Percentiles rank a stretch among this genome's conserved stretches.
phyloP scores from a whole-genome alignment of 2,113 vertebrate genomes.

The Peromyscus californicus region DNA sequence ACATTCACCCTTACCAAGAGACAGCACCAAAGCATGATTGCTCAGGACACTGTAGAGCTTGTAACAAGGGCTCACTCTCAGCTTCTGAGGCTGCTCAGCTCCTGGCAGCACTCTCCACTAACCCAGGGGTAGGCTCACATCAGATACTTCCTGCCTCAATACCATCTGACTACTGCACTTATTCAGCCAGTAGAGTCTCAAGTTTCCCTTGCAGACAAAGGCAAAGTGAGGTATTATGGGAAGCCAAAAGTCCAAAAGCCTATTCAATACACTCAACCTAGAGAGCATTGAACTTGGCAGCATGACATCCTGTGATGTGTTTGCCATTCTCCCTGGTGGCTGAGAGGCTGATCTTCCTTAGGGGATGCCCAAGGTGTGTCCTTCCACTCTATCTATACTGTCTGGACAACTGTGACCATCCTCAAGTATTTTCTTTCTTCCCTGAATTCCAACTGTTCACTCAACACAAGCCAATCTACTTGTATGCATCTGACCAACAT shows the following conservation, averaged over 20 bases:
- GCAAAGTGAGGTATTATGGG: no score
- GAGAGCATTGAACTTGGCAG: neutral
- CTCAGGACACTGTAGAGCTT: accelerated
- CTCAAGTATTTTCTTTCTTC: neutral
- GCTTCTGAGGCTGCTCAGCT: accelerated
- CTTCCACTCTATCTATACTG: neutral
- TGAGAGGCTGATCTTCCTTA: neutral
- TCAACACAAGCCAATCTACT: neutral
- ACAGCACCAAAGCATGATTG: accelerated
- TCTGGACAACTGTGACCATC: neutral
- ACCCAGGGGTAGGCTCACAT: accelerated
- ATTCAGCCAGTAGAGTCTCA: accelerated
- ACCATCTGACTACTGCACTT: neutral
- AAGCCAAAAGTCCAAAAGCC: neutral
- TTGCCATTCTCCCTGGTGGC: neutral
- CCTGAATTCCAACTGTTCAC: neutral
- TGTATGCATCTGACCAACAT: neutral
- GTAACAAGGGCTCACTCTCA: no score
- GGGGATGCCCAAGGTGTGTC: accelerated
- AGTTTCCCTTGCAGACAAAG: neutral
- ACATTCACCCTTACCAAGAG: neutral
- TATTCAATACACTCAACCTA: neutral
- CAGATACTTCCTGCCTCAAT: neutral
- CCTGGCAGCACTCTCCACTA: accelerated
- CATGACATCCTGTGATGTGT: neutral